phyloP scores from a whole-genome alignment of 2,797 vertebrate genomes.

The Eospalax fontanierii region DNA sequence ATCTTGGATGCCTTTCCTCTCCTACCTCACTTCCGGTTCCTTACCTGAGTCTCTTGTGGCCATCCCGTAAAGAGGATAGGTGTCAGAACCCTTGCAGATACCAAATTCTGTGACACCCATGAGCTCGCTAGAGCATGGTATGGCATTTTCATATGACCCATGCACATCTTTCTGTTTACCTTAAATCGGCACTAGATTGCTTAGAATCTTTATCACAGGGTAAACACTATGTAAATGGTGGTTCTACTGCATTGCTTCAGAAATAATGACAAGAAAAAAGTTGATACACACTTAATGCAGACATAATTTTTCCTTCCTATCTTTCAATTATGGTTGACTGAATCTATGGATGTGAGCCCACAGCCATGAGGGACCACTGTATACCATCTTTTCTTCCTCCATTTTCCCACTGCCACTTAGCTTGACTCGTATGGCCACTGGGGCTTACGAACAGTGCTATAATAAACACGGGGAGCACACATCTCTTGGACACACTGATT shows the following conservation, averaged over 20 bases:
- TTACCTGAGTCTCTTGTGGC: neutral
- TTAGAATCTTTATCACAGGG: rapidly evolving
- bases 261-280: neutral
- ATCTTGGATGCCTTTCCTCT: neutral
- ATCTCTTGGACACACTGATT: neutral
- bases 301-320: neutral
- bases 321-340: neutral
- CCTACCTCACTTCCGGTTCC: neutral
- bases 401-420: neutral
- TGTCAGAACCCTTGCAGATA: neutral
- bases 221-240: neutral
- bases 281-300: neutral
- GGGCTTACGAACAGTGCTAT: neutral
- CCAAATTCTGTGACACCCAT: neutral
- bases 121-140: neutral
- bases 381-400: neutral
- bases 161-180: neutral
- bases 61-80: neutral
- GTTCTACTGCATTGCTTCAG: neutral
- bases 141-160: neutral
- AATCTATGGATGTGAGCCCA: neutral
- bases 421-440: neutral
- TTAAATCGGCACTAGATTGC: neutral
- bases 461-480: neutral
- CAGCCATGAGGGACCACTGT: neutral